Conservation (phyloP, 1,140 invertebrate genomes). For the Aleiodes sp. region DNA sequence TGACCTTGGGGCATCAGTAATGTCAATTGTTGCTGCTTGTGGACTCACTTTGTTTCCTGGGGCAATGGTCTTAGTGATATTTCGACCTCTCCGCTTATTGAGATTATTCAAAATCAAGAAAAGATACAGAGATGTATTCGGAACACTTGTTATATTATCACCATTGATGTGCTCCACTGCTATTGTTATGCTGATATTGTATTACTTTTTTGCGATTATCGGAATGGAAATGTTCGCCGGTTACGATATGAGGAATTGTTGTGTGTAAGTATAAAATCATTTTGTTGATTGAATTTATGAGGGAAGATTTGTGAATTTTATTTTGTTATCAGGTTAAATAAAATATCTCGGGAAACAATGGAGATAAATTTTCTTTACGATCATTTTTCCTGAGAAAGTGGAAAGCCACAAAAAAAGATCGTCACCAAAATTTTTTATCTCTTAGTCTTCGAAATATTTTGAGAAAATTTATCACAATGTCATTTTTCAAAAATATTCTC, state of each 20-base stretch:
- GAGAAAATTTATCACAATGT: too few relatives aligned
- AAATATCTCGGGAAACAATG: background rate
- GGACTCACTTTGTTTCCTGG: constrained; percentile 73
- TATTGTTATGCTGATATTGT: constrained; percentile 86
- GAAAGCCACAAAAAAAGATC: too few relatives aligned
- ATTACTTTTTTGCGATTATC: constrained; percentile 92
- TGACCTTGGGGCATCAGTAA: constrained; percentile 79
- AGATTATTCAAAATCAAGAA: constrained; percentile 85
- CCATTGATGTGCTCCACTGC: constrained; percentile 81
- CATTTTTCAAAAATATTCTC: too few relatives aligned
- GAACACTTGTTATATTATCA: constrained; percentile 84
- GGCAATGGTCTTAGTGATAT: constrained; percentile 78
- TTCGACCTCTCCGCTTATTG: constrained; percentile 75
- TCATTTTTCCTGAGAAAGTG: background rate
- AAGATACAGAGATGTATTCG: constrained; percentile 88
- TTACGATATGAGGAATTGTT: constrained; percentile 83
- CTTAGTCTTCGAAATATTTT: too few relatives aligned
- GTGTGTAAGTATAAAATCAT: constrained; percentile 79
- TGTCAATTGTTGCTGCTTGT: constrained; percentile 74
- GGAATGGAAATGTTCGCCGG: constrained; percentile 89
- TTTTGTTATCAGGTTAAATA: background rate
- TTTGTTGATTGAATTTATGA: constrained; percentile 12
- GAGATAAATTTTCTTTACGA: constrained; percentile 1
- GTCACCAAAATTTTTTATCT: too few relatives aligned
- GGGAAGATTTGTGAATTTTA: constrained; percentile 8